Percentiles rank a stretch among this genome's conserved stretches.
These are phyloP conservation scores for Yponomeuta plumbellus DNA, from an alignment of 2,888 invertebrate genomes.

Conservation along the genomic window DNA sequence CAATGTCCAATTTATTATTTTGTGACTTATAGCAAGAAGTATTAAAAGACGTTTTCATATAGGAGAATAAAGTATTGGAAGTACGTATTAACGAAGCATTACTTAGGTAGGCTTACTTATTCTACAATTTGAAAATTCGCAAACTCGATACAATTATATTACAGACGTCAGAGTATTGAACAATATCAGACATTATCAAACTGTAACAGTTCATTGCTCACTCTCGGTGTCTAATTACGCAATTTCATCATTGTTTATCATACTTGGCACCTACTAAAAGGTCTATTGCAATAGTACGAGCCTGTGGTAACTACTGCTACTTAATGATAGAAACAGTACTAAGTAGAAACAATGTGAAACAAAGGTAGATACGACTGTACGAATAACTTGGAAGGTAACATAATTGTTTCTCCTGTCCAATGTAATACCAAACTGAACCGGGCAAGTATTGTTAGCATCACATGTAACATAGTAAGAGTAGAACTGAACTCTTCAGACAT, in stretches of 20 bases:
- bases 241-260: background rate
- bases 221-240: background rate
- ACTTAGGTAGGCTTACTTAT: background rate
- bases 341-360: background rate
- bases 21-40: conserved; percentile 8
- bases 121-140: background rate
- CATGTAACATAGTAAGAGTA: too few species aligned
- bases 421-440: too few species aligned
- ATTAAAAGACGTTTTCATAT: background rate
- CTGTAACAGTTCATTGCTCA: too few species aligned
- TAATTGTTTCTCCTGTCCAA: too few species aligned
- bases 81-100: background rate
- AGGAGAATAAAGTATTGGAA: background rate
- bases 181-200: background rate
- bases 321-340: background rate
- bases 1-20: conserved; percentile 2
- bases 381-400: too few species aligned
- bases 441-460: too few species aligned
- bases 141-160: background rate
- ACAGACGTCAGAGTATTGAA: background rate
- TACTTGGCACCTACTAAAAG: background rate
- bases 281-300: background rate
- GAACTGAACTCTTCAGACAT: too few species aligned
- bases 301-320: background rate
- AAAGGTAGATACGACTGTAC: too few species aligned